Evolutionary conservation across 2,113 vertebrate genomes (phyloP).

Genomic region (Meleagris gallopavo): DNA sequence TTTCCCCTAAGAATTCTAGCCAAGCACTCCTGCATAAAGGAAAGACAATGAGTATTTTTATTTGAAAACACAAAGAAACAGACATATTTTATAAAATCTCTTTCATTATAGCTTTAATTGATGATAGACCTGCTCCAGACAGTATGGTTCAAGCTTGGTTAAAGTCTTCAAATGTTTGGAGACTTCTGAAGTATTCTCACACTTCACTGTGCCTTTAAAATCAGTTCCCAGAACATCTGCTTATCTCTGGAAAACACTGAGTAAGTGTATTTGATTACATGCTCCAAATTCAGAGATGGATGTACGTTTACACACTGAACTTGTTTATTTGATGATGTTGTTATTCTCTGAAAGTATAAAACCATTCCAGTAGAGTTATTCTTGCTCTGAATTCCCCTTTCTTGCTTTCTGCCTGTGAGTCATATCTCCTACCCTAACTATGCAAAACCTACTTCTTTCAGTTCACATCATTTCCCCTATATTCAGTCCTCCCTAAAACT

Average conservation of each 20-base stretch:
- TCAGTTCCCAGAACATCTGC: background rate
- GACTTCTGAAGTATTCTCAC: background rate
- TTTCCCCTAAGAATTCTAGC: slow-evolving; percentile 47
- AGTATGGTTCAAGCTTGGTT: background rate
- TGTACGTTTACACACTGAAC: background rate
- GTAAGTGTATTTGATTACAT: slow-evolving; percentile 10
- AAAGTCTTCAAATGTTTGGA: slow-evolving; percentile 30
- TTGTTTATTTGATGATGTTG: slow-evolving; percentile 14
- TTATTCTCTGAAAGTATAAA: slow-evolving; percentile 45
- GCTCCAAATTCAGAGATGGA: background rate
- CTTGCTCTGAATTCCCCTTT: slow-evolving; percentile 20
- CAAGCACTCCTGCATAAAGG: slow-evolving; percentile 33
- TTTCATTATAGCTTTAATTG: background rate
- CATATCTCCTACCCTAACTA: background rate
- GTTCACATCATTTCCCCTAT: slow-evolving; percentile 3
- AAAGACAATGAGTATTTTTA: background rate
- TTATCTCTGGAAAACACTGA: slow-evolving; percentile 6
- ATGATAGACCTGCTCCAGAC: background rate
- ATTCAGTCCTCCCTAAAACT: background rate
- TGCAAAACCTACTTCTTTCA: slow-evolving; percentile 52
- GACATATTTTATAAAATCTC: slow-evolving; percentile 19
- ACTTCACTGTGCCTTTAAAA: background rate
- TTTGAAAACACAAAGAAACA: slow-evolving; percentile 43
- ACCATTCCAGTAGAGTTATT: background rate
- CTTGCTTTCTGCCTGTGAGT: background rate